Percentiles rank a stretch among this genome's conserved stretches.
phyloP scores from a whole-genome alignment of 1,140 invertebrate genomes.

The Achatina immaculata region DNA sequence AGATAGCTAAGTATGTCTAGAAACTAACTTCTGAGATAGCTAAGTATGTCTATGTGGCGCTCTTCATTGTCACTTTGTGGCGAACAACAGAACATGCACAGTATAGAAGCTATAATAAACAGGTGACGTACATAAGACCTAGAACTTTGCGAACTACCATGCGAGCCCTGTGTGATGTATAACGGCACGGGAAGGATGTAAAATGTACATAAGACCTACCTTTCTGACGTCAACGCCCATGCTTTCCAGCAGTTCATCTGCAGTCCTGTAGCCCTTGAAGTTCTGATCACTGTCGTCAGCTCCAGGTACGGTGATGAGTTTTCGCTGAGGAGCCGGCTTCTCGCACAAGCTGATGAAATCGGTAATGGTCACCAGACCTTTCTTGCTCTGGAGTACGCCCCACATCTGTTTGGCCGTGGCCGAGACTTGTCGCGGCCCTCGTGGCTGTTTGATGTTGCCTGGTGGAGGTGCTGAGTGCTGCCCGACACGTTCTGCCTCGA shows the following conservation, averaged over 20 bases:
- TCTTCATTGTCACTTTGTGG: no score
- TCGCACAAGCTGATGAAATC: constrained; percentile 63
- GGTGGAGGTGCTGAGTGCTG: constrained; percentile 35
- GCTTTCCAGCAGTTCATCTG: constrained; percentile 63
- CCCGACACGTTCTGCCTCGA: constrained; percentile 31
- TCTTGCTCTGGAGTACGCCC: constrained; percentile 58
- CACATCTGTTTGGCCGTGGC: constrained; percentile 62
- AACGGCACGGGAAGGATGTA: no score
- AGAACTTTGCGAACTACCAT: no score
- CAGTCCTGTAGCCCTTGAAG: constrained; percentile 58
- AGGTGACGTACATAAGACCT: no score
- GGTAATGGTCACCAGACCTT: constrained; percentile 62
- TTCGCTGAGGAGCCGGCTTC: constrained; percentile 54
- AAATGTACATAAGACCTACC: constrained; percentile 56
- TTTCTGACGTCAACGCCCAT: constrained; percentile 66
- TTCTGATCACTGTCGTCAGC: constrained; percentile 55
- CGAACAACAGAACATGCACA: no score
- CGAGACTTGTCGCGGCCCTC: constrained; percentile 31
- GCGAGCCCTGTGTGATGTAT: no score
- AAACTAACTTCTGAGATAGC: no score
- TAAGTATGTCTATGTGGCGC: no score
- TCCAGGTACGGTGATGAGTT: constrained; percentile 59
- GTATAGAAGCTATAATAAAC: no score
- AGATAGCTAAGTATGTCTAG: no score
- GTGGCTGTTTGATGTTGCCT: constrained; percentile 11